Evolutionary conservation across 2,113 vertebrate species (phyloP).

Genomic region (Protobothrops flavoviridis): DNA sequence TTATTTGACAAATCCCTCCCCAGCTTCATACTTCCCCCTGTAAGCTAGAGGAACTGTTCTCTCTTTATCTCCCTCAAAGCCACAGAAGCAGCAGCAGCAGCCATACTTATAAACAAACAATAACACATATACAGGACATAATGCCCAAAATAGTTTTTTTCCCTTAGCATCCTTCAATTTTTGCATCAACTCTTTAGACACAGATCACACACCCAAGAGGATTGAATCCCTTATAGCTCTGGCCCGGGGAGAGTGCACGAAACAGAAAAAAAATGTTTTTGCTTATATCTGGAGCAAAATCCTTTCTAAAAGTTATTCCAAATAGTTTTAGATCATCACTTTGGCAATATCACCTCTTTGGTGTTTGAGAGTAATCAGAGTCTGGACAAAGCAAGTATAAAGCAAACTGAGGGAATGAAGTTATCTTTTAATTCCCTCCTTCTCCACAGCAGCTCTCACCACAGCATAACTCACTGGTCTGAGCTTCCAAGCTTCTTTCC

Average conservation of each 20-base stretch:
- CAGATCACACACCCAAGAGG: neutral
- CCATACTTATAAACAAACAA: neutral
- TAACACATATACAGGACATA: neutral
- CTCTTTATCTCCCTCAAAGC: neutral
- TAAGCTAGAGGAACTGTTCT: neutral
- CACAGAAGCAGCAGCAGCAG: neutral
- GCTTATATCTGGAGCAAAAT: neutral
- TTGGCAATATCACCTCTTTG: neutral
- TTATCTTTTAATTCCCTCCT: neutral
- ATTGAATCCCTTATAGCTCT: neutral
- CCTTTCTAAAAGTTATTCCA: neutral
- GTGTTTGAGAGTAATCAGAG: neutral
- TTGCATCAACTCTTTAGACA: neutral
- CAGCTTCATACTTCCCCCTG: neutral
- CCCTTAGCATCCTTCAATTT: neutral
- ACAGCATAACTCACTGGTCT: neutral
- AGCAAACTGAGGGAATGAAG: neutral
- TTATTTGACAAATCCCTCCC: neutral
- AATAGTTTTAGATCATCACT: neutral
- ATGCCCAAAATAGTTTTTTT: neutral
- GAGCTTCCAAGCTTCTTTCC: neutral
- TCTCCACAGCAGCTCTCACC: neutral
- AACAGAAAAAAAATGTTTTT: neutral
- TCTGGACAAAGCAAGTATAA: neutral
- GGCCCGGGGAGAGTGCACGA: neutral